Evolutionary conservation across 2,888 invertebrate genomes (phyloP).

Genomic region (Ganaspis brasiliensis): DNA sequence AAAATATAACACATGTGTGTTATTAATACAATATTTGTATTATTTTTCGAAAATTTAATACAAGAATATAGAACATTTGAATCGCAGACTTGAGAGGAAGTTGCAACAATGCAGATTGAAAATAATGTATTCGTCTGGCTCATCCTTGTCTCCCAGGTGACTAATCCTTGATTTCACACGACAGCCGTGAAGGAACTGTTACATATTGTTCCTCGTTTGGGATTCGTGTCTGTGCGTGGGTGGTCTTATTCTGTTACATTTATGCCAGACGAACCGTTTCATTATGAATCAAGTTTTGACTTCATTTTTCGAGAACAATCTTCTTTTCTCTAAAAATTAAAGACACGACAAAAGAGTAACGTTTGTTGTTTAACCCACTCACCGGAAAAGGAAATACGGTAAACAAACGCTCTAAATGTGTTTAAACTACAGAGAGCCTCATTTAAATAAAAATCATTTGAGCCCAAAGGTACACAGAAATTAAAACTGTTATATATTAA

Average conservation of each 20-base stretch:
- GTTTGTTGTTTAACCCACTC: conserved; percentile 7
- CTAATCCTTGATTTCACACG: conserved; percentile 75
- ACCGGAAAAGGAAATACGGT: conserved; percentile 5
- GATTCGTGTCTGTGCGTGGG: conserved; percentile 63
- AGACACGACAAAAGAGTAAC: neutral
- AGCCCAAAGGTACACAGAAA: neutral
- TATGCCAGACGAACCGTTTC: conserved; percentile 60
- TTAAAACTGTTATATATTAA: neutral
- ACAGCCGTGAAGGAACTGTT: conserved; percentile 76
- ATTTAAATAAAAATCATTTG: neutral
- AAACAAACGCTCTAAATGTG: neutral
- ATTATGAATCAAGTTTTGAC: conserved; percentile 51
- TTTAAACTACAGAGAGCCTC: neutral
- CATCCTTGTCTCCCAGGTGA: conserved; percentile 62
- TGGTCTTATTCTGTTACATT: conserved; percentile 59
- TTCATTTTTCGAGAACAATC: neutral
- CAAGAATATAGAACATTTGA: no score
- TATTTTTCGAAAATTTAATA: no score
- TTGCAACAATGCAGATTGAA: conserved; percentile 32
- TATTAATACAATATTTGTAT: no score
- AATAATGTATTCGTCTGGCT: conserved; percentile 61
- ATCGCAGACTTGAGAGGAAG: conserved; percentile 21
- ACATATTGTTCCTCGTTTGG: conserved; percentile 77
- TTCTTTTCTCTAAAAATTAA: neutral
- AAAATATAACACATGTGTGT: no score